A percentile compares a stretch with the other conserved stretches of the same genome.
These are phyloP conservation scores for Diploscapter pachys DNA, from an alignment of 1,140 invertebrate genomes.

Conservation along the genomic window DNA sequence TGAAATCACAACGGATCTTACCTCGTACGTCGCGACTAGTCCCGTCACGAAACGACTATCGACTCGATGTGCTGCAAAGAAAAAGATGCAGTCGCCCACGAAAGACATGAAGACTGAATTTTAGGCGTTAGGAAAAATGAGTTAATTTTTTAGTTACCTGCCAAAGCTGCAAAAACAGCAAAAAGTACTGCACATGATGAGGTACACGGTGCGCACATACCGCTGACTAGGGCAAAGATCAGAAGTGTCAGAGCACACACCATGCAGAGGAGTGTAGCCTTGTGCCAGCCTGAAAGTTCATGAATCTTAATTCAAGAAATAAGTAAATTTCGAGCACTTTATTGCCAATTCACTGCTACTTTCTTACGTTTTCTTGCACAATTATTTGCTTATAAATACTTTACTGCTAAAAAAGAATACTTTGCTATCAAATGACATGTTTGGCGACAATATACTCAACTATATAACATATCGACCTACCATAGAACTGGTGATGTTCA, in stretches of 20 bases:
- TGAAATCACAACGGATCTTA: slow-evolving; percentile 6
- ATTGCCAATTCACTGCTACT: slow-evolving; percentile 5
- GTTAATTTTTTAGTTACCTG: slow-evolving; percentile 39
- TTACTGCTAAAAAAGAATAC: slow-evolving; percentile 1
- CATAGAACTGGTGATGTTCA: slow-evolving; percentile 57
- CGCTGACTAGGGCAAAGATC: slow-evolving; percentile 43
- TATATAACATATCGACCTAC: slow-evolving; percentile 24
- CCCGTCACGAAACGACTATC: slow-evolving; percentile 57
- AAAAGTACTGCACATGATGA: slow-evolving; percentile 49
- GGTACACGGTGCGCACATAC: slow-evolving; percentile 54
- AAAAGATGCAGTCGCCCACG: slow-evolving; percentile 52
- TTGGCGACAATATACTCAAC: neutral
- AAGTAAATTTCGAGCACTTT: neutral
- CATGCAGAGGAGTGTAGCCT: slow-evolving; percentile 52
- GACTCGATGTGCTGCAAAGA: slow-evolving; percentile 56
- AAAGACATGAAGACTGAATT: slow-evolving; percentile 35
- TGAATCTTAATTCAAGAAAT: neutral
- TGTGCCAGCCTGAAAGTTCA: slow-evolving; percentile 52
- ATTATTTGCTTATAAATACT: neutral
- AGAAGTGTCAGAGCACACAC: slow-evolving; percentile 43
- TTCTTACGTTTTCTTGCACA: neutral
- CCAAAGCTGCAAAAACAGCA: slow-evolving; percentile 46
- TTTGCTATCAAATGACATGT: neutral
- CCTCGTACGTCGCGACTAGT: slow-evolving; percentile 47
- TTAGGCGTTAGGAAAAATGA: neutral